These are phyloP conservation scores for Eptatretus atami DNA, from an alignment of 2,797 vertebrate species.

Conservation along the genomic window DNA sequence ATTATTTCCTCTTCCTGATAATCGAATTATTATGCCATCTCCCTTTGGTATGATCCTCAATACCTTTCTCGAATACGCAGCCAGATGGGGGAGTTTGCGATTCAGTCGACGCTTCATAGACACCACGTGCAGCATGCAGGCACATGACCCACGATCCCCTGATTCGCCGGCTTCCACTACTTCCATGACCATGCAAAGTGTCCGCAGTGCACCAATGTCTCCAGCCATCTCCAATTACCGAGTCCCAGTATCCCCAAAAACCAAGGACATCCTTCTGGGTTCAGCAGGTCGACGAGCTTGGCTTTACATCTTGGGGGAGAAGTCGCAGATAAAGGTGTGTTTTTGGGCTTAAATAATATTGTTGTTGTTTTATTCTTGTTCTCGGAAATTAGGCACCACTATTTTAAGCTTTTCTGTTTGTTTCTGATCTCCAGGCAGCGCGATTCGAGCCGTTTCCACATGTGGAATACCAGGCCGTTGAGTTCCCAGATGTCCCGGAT, in stretches of 20 bases:
- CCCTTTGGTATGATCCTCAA: too few species aligned
- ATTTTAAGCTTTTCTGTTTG: constrained; percentile 8
- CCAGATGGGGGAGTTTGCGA: constrained; percentile 74
- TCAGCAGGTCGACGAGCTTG: constrained; percentile 56
- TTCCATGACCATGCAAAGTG: neutral
- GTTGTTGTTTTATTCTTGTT: too few species aligned
- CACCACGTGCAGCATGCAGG: constrained; percentile 5
- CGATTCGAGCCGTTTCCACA: constrained; percentile 63
- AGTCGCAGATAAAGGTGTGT: constrained; percentile 69
- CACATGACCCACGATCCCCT: neutral
- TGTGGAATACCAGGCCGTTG: constrained; percentile 82
- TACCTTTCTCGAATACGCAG: neutral
- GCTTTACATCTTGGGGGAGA: constrained; percentile 82
- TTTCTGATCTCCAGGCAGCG: constrained; percentile 30
- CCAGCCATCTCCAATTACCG: constrained; percentile 37
- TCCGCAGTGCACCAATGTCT: constrained; percentile 29
- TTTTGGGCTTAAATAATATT: too few species aligned
- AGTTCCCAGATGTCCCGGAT: constrained; percentile 61
- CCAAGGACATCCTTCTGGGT: constrained; percentile 38
- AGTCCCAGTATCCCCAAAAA: constrained; percentile 22
- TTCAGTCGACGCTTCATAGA: constrained; percentile 57
- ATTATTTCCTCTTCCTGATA: too few species aligned
- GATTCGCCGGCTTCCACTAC: neutral
- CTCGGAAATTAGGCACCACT: too few species aligned
- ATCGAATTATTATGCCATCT: too few species aligned